These are phyloP conservation scores for Nemurella pictetii DNA, from an alignment of 2,888 invertebrate species.

Conservation along the genomic window DNA sequence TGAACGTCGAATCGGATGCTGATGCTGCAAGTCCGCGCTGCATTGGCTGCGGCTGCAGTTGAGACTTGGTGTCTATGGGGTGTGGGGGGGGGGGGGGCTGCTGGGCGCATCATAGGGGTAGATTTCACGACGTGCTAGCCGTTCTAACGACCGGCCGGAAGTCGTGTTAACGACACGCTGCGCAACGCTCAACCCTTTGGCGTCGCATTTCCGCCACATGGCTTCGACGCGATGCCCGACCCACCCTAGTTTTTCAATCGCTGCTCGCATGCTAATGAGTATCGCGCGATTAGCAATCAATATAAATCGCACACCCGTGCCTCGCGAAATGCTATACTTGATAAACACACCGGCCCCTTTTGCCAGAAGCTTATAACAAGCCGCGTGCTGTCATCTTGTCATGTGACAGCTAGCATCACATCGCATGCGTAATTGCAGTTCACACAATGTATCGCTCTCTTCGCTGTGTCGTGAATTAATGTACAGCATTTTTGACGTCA, in stretches of 20 bases:
- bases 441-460: neutral
- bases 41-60: neutral
- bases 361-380: neutral
- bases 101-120: neutral
- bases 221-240: neutral
- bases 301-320: neutral
- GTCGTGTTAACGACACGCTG: neutral
- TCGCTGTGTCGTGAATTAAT: neutral
- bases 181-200: neutral
- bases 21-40: neutral
- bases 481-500: neutral
- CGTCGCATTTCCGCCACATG: neutral
- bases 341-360: too few relatives aligned
- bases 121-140: neutral
- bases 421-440: neutral
- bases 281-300: neutral
- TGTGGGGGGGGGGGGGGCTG: too few relatives aligned
- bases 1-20: neutral
- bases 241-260: neutral
- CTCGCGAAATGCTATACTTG: neutral
- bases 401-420: too few relatives aligned
- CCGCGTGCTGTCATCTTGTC: neutral
- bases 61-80: too few relatives aligned
- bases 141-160: too few relatives aligned
- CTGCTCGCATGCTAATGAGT: neutral